Conservation (phyloP, 2,113 vertebrate genomes). For the Ictalurus furcatus region DNA sequence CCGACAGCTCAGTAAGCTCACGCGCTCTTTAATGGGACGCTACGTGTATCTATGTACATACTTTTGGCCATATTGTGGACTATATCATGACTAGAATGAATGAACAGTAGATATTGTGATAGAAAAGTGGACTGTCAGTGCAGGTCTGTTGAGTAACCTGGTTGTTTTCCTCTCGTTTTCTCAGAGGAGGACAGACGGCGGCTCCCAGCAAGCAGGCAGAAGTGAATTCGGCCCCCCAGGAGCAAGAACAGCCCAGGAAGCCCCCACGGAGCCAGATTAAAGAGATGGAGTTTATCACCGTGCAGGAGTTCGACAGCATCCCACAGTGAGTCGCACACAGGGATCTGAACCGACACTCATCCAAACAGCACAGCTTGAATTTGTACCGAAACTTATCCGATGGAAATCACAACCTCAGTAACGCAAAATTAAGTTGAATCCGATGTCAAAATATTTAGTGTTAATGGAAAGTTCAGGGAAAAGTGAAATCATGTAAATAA, state of each 20-base stretch:
- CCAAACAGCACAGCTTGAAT: neutral
- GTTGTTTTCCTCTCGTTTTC: constrained; percentile 14
- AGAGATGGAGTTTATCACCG: constrained; percentile 69
- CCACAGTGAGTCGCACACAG: constrained; percentile 69
- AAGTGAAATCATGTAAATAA: no score
- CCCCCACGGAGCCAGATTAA: constrained; percentile 50
- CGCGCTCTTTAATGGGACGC: neutral
- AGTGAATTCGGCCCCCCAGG: constrained; percentile 29
- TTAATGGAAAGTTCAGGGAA: no score
- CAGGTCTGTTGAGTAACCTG: no score
- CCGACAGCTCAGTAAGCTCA: constrained; percentile 55
- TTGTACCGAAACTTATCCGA: neutral
- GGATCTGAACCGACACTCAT: neutral
- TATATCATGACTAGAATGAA: neutral
- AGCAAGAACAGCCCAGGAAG: constrained; percentile 56
- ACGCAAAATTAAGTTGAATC: no score
- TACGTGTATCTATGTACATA: neutral
- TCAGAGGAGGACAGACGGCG: constrained; percentile 43
- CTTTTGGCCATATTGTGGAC: neutral
- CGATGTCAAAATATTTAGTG: no score
- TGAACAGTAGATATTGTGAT: neutral
- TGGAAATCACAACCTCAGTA: no score
- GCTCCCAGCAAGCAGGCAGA: constrained; percentile 46
- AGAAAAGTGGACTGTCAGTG: neutral
- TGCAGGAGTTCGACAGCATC: constrained; percentile 70